Percentiles rank a stretch among this genome's conserved stretches.
Evolutionary conservation across 2,888 invertebrate species (phyloP).

Genomic region (Drosophila subsilvestris): DNA sequence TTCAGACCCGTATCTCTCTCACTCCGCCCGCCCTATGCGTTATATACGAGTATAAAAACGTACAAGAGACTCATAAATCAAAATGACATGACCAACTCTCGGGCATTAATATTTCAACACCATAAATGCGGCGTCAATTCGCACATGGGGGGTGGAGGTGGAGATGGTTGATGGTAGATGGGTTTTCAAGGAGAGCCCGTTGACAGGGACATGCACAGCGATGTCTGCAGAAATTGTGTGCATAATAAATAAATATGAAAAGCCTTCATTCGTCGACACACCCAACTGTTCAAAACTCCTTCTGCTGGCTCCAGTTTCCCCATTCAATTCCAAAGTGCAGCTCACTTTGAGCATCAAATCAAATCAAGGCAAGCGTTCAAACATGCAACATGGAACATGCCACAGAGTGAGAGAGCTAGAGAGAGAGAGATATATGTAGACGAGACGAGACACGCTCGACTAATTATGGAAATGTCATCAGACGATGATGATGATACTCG

Average conservation of each 20-base stretch:
- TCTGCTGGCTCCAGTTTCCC: constrained; percentile 1
- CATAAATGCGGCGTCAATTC: constrained; percentile 80
- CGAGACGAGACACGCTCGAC: constrained; percentile 72
- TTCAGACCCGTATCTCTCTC: constrained; percentile 6
- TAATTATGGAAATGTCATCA: constrained; percentile 81
- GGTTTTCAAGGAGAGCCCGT: constrained; percentile 33
- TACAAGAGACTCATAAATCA: constrained; percentile 70
- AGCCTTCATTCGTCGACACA: constrained; percentile 30
- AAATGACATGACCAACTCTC: constrained; percentile 78
- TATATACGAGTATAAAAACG: constrained; percentile 14
- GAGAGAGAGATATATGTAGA: constrained; percentile 45
- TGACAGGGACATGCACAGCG: constrained; percentile 53
- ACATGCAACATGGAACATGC: constrained; percentile 54
- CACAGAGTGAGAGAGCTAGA: background rate
- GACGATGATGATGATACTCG: constrained; percentile 39
- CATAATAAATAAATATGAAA: constrained; percentile 77
- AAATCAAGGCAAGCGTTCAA: constrained; percentile 78
- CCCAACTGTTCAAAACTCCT: constrained; percentile 9
- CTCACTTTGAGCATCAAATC: constrained; percentile 68
- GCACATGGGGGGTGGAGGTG: constrained; percentile 47
- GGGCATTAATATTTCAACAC: constrained; percentile 81
- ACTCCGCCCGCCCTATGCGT: too few species aligned
- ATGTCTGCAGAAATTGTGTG: constrained; percentile 61
- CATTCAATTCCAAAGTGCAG: constrained; percentile 45
- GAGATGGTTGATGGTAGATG: constrained; percentile 40